These are phyloP conservation scores for Oscheius sp. DNA, from an alignment of 2,888 invertebrate genomes.

Conservation along the genomic window DNA sequence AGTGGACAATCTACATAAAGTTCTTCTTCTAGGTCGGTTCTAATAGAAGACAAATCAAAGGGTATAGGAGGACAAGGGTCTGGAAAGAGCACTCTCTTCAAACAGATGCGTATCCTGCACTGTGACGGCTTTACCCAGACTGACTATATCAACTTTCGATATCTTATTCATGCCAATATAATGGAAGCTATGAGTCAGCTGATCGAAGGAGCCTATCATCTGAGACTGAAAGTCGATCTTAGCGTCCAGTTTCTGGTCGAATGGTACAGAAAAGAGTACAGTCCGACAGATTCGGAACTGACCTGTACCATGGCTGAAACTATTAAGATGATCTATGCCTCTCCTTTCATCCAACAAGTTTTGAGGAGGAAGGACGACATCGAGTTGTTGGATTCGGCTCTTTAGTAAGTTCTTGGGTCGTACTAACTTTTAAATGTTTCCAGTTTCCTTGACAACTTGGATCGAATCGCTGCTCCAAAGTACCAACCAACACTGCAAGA, in stretches of 20 bases:
- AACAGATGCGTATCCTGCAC: conserved; percentile 74
- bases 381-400: conserved; percentile 98
- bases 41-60: conserved; percentile 74
- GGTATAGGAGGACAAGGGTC: conserved; percentile 78
- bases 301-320: conserved; percentile 94
- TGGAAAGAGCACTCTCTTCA: conserved; percentile 76
- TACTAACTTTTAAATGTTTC: neutral
- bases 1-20: conserved; percentile 76
- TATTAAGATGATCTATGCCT: conserved; percentile 92
- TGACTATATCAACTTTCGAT: conserved; percentile 69
- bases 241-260: conserved; percentile 32
- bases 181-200: conserved; percentile 62
- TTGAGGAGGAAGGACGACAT: conserved; percentile 98
- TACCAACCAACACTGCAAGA: conserved; percentile 99
- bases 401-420: conserved; percentile 85
- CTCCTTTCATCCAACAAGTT: conserved; percentile 95
- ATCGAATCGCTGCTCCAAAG: conserved; percentile 91
- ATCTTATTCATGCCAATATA: conserved; percentile 66
- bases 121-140: conserved; percentile 68
- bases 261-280: conserved; percentile 14
- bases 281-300: conserved; percentile 73
- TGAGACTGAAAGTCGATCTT: conserved; percentile 38
- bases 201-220: conserved; percentile 51
- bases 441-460: conserved; percentile 97
- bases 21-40: conserved; percentile 73